Evolutionary conservation across 2,113 vertebrate genomes (phyloP), one percentile per base, ranked within the genome.

Genomic region (Amphilophus citrinellus): DNA sequence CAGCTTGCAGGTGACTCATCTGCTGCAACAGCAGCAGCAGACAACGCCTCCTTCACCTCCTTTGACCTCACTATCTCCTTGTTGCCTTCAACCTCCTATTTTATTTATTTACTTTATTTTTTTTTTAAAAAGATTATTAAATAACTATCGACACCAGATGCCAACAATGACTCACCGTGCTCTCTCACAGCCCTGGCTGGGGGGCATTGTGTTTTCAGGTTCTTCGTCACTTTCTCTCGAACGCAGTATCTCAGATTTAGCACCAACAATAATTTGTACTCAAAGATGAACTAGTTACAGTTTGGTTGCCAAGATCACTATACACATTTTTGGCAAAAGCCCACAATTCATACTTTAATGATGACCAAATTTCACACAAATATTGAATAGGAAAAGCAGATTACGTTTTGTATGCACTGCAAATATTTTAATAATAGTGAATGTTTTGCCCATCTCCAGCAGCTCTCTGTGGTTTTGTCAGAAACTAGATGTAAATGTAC

Each of bases 1-100:
- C 68, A 73, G 68, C 47, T 73, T 73, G 68, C 32, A 56, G 68
- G 53, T 73, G 68, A 73, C 27, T 73, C 68, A 73, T 73, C 68
- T 73, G 27, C 27, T 73, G 68, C 47, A 73, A 56, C 68, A 73
- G 47, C 68, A 73, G n/a, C 68, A 35, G 47, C 47, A 73, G 47
- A 73, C 66, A 73, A 73, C 4, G 27, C 68, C 68, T 56, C 47
- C 27, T 50, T 73, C 47, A 73, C 68, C 68, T 73, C 18, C 47
- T 56, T 27, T 73, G 68, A 56, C 68, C 68, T 56, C 68, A 56
- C 68, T 53, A 56, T 10, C 47, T n/a, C 47, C 47, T 73, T 10
- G 17, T 73, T 73, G 17, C 68, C 68, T 73, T 56, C 53, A 56
- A 56, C 68, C 27, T 73, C 18, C 17, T 73, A 53, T 58, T 71